These are phyloP conservation scores for Trogon melanurus DNA, from an alignment of 2,113 vertebrate genomes.

Conservation along the genomic window DNA sequence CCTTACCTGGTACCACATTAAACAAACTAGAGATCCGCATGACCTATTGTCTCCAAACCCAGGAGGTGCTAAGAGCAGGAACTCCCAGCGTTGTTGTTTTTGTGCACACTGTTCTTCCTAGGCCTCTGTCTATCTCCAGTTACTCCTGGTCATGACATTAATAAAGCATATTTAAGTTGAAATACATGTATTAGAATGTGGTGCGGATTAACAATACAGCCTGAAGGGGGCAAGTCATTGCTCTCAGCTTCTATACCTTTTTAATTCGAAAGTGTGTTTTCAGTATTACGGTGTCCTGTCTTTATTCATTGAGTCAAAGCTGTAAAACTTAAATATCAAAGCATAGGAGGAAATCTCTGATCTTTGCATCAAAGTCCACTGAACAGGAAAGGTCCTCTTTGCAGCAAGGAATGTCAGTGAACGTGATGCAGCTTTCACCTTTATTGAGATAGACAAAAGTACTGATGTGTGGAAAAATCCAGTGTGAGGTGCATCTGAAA, in stretches of 20 bases:
- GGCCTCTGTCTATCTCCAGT: neutral
- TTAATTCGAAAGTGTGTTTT: neutral
- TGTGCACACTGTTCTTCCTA: neutral
- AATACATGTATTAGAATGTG: neutral
- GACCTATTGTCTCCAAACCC: neutral
- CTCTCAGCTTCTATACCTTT: neutral
- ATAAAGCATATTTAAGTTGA: neutral
- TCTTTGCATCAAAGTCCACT: constrained; percentile 50
- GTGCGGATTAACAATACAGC: neutral
- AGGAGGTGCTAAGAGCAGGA: neutral
- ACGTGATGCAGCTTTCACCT: constrained; percentile 11
- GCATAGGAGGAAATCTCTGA: constrained; percentile 54
- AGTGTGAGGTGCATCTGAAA: neutral
- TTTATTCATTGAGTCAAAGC: constrained; percentile 7
- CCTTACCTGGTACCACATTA: neutral
- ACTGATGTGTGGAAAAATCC: neutral
- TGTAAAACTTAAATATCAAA: constrained; percentile 36
- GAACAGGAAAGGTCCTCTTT: constrained; percentile 17
- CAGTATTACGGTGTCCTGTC: neutral
- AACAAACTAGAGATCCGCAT: neutral
- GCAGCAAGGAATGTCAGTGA: constrained; percentile 1
- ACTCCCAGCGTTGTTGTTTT: neutral
- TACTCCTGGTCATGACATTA: neutral
- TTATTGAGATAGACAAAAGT: neutral
- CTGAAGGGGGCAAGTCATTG: neutral